Percentiles rank a stretch among this genome's conserved stretches.
These are phyloP conservation scores for Dreissena rostriformis DNA, from an alignment of 1,140 invertebrate genomes.

Conservation along the genomic window DNA sequence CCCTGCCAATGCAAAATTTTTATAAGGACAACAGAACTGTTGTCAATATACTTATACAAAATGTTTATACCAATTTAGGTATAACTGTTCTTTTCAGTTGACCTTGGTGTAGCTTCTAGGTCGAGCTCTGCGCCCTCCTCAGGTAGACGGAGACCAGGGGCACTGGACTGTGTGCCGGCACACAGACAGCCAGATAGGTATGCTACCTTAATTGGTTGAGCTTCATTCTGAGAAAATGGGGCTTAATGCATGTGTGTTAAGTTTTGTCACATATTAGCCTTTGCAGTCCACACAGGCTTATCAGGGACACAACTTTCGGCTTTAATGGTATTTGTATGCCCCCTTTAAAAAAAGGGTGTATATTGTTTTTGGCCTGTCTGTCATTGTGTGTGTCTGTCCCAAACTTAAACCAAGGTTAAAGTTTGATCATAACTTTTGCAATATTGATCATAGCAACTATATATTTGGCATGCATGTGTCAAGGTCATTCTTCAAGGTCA, in stretches of 20 bases:
- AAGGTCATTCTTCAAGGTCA: too few relatives aligned
- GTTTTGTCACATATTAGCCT: slow-evolving; percentile 2
- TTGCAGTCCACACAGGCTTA: neutral
- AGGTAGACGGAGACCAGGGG: slow-evolving; percentile 61
- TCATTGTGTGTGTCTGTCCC: too few relatives aligned
- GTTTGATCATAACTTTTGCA: too few relatives aligned
- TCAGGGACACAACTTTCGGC: too few relatives aligned
- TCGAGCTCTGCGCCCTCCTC: slow-evolving; percentile 72
- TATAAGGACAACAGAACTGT: neutral
- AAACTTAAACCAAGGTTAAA: too few relatives aligned
- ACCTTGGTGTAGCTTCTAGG: slow-evolving; percentile 60
- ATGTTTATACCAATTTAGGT: neutral
- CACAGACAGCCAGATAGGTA: slow-evolving; percentile 59
- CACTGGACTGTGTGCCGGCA: slow-evolving; percentile 28
- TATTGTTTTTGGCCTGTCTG: too few relatives aligned
- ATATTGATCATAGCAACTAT: too few relatives aligned
- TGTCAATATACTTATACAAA: neutral
- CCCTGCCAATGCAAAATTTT: neutral
- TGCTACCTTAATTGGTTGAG: neutral
- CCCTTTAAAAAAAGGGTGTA: too few relatives aligned
- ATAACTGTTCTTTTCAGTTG: slow-evolving; percentile 57
- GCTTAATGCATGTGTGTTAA: neutral
- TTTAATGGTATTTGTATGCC: too few relatives aligned
- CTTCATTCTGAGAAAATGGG: neutral
- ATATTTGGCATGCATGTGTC: too few relatives aligned